Conservation (phyloP, 2,888 invertebrate species). For the Brassicogethes aeneus region DNA sequence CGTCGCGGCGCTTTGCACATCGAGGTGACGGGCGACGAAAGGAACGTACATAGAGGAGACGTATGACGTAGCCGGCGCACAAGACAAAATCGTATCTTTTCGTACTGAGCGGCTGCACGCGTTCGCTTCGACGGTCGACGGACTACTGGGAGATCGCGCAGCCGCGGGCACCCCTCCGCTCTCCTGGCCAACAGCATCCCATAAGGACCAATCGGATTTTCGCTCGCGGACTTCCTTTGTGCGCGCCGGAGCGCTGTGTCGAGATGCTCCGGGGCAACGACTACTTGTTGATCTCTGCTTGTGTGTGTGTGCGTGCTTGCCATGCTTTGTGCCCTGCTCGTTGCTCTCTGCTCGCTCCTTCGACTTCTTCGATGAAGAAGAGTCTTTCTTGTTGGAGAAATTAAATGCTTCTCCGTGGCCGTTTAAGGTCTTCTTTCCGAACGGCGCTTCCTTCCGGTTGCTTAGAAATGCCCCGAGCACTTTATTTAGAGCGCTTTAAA, state of each 20-base stretch:
- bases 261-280: constrained; percentile 23
- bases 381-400: too few relatives aligned
- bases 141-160: constrained; percentile 39
- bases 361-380: too few relatives aligned
- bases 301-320: constrained; percentile 1
- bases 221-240: constrained; percentile 28
- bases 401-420: too few relatives aligned
- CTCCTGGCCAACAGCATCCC: constrained; percentile 36
- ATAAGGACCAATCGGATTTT: constrained; percentile 33
- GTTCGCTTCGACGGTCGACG: constrained; percentile 31
- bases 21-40: constrained; percentile 10
- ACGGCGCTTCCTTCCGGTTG: constrained; percentile 1
- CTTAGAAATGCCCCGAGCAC: constrained; percentile 1
- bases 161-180: constrained; percentile 35
- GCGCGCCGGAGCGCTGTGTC: constrained; percentile 18
- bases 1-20: constrained; percentile 26
- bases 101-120: constrained; percentile 4
- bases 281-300: constrained; percentile 23
- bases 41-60: constrained; percentile 3
- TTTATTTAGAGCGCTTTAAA: too few relatives aligned
- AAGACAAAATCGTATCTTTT: neutral
- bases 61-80: constrained; percentile 1
- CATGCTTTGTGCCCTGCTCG: neutral
- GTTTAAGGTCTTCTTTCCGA: constrained; percentile 7
- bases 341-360: neutral